Conservation (phyloP, 2,888 invertebrate genomes). For the Ophioninae sp. region DNA sequence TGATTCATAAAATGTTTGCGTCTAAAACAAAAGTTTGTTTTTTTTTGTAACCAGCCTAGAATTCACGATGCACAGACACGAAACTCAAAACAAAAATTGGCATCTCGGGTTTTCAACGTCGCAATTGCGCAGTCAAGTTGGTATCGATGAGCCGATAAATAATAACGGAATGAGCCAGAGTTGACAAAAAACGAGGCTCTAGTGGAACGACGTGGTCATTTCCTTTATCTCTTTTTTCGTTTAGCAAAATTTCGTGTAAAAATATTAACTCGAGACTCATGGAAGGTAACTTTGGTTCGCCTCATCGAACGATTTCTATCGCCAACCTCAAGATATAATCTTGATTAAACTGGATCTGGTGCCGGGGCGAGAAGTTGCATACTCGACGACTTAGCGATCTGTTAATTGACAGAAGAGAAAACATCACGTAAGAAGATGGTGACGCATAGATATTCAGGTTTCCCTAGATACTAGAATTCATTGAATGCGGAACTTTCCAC, state of each 20-base stretch:
- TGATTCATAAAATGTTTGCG: too few relatives aligned
- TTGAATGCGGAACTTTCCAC: too few relatives aligned
- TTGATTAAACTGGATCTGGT: conserved; percentile 77
- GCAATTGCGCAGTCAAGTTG: neutral
- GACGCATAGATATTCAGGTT: neutral
- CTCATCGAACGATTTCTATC: conserved; percentile 46
- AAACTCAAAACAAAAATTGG: neutral
- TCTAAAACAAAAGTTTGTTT: too few relatives aligned
- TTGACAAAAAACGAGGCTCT: conserved; percentile 15
- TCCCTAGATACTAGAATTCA: neutral
- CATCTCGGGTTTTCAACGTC: neutral
- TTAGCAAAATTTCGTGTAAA: conserved; percentile 65
- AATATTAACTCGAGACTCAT: conserved; percentile 62
- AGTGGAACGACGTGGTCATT: neutral
- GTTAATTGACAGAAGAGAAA: conserved; percentile 60
- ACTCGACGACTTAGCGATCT: conserved; percentile 79
- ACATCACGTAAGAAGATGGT: conserved; percentile 15
- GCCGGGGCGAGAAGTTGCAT: conserved; percentile 79
- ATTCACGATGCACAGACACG: too few relatives aligned
- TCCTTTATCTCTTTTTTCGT: conserved; percentile 4
- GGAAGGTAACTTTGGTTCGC: conserved; percentile 41
- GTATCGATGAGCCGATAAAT: conserved; percentile 1
- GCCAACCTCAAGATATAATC: conserved; percentile 28
- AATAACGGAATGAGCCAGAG: conserved; percentile 10
- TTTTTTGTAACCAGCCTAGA: too few relatives aligned